Conservation (phyloP, 30 jellyfish, hydroid and myxozoan species). For the Turritopsis dohrnii region DNA sequence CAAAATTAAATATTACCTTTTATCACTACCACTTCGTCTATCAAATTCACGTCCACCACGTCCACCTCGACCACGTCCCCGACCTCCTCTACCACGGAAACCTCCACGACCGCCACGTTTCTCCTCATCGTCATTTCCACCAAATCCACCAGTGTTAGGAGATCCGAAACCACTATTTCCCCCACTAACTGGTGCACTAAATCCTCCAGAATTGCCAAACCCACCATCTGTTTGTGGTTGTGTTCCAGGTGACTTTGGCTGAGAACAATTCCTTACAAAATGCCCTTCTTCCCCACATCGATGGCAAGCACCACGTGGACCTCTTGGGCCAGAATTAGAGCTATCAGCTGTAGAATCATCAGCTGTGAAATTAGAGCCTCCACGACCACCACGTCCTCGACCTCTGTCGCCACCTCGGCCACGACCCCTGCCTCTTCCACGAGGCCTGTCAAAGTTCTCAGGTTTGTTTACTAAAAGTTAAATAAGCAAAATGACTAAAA, state of each 20-base stretch:
- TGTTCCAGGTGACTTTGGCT: slow-evolving; percentile 23
- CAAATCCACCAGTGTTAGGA: slow-evolving; percentile 26
- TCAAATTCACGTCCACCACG: slow-evolving; percentile 96
- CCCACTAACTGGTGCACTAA: slow-evolving; percentile 28
- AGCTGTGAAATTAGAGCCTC: slow-evolving; percentile 36
- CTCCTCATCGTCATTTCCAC: slow-evolving; percentile 36
- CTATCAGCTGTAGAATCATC: slow-evolving; percentile 48
- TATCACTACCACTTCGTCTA: slow-evolving; percentile 94
- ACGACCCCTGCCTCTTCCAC: slow-evolving; percentile 80
- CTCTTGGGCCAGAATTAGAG: slow-evolving; percentile 45
- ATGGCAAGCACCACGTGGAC: slow-evolving; percentile 45
- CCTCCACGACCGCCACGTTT: slow-evolving; percentile 80
- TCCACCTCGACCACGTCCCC: slow-evolving; percentile 87
- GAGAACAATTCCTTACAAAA: slow-evolving; percentile 23
- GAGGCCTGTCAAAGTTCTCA: slow-evolving; percentile 21
- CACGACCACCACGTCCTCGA: slow-evolving; percentile 39
- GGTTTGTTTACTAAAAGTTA: slow-evolving; percentile 4
- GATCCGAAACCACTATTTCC: slow-evolving; percentile 35
- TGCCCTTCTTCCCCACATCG: slow-evolving; percentile 52
- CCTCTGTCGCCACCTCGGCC: slow-evolving; percentile 77
- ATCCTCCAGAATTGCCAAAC: slow-evolving; percentile 25
- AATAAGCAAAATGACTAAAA: neutral
- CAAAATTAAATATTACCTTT: slow-evolving; percentile 56
- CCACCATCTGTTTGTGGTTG: neutral
- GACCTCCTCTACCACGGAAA: slow-evolving; percentile 34